These are phyloP conservation scores for Stomorhina lunata DNA, from an alignment of 2,888 invertebrate genomes.

Conservation along the genomic window DNA sequence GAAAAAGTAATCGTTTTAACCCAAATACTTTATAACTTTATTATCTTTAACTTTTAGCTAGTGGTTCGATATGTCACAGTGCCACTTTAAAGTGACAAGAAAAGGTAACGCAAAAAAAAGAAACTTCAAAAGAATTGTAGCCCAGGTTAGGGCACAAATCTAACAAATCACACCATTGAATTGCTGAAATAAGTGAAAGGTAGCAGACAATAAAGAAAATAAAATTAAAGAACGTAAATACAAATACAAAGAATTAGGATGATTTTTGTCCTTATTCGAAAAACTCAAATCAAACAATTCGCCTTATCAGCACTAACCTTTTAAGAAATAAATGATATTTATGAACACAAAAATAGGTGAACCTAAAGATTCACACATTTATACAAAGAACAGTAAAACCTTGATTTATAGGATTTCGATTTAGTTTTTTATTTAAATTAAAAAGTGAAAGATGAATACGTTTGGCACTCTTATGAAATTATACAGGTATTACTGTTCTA, in stretches of 20 bases:
- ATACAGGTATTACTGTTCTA: neutral
- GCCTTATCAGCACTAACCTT: constrained; percentile 61
- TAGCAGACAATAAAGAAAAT: neutral
- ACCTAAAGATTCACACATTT: neutral
- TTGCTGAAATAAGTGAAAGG: constrained; percentile 28
- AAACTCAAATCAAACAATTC: constrained; percentile 50
- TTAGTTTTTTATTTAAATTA: no score
- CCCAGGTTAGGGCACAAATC: constrained; percentile 34
- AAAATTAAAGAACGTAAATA: constrained; percentile 20
- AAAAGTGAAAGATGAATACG: no score
- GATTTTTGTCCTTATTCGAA: constrained; percentile 1
- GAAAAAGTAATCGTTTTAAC: no score
- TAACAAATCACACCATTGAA: constrained; percentile 46
- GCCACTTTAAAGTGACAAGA: constrained; percentile 16
- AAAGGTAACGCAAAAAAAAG: neutral
- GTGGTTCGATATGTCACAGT: no score
- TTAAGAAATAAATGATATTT: constrained; percentile 52
- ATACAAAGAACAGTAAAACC: neutral
- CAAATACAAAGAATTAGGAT: constrained; percentile 32
- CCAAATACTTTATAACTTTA: no score
- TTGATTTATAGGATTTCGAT: no score
- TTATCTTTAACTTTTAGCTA: no score
- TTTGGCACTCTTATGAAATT: no score
- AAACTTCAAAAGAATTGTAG: constrained; percentile 15
- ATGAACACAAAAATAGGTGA: neutral